Evolutionary conservation across 64 coral and sea anemone genomes (phyloP).

Genomic region (Pocillopora damicornis): DNA sequence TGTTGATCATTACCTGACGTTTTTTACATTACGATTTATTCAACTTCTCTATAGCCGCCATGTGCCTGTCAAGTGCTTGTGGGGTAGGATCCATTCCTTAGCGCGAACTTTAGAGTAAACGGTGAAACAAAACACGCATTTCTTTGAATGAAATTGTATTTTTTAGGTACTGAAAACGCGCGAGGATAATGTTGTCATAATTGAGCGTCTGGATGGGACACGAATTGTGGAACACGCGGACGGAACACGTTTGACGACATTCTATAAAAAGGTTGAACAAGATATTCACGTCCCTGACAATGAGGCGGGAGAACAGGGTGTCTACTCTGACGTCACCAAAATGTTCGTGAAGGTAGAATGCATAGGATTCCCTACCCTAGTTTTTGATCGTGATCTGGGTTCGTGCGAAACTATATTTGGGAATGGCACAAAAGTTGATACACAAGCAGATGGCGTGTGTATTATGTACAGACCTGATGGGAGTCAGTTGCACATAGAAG

Average conservation of each 20-base stretch:
- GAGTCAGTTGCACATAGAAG: constrained; percentile 61
- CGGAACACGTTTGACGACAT: constrained; percentile 88
- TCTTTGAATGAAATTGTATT: not conserved
- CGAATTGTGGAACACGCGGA: constrained; percentile 92
- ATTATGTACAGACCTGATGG: constrained; percentile 65
- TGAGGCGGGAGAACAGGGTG: constrained; percentile 85
- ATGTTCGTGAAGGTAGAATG: constrained; percentile 90
- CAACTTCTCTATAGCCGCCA: not conserved
- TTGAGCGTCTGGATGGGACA: constrained; percentile 71
- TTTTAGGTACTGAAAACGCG: constrained; percentile 74
- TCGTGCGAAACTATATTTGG: constrained; percentile 80
- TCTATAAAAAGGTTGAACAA: constrained; percentile 55
- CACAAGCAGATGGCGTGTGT: constrained; percentile 70
- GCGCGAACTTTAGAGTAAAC: too few species aligned
- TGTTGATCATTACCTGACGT: too few species aligned
- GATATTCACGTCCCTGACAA: constrained; percentile 68
- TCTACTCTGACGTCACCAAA: constrained; percentile 36
- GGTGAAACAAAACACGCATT: too few species aligned
- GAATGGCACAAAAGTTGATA: constrained; percentile 68
- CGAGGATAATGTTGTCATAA: constrained; percentile 88
- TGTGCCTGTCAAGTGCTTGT: too few species aligned
- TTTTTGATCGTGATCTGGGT: constrained; percentile 66
- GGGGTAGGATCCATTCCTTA: too few species aligned
- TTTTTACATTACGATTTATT: too few species aligned
- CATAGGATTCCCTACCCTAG: constrained; percentile 74